Base-by-base conservation (phyloP, 2,888 invertebrate species). In the Sminthurides aquaticus region DNA sequence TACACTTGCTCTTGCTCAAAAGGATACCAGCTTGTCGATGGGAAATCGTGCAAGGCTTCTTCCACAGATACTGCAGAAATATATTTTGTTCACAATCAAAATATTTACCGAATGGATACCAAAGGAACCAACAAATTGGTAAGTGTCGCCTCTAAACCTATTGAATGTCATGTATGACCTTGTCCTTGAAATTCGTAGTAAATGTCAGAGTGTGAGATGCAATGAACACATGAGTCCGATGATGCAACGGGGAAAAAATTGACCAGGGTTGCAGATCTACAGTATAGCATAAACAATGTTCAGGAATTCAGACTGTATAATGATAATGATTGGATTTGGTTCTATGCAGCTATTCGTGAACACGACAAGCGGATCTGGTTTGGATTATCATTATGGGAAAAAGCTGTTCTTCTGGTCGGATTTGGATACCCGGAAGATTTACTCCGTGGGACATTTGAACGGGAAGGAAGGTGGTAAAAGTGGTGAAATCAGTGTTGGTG, bases 391-490 rank as follows among this genome's bases (percentile, higher is more conserved):
- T 76, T 89, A 86, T 77, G 81, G 84, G 29, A 83, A 84, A 70
- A 89, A 90, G 75, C 78, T 88, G 64, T 80, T 95, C 1, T 92
- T 89, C 79, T 94, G 92, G 92, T 91, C 92, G 8, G 94, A 95
- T 78, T 83, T 86, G 1, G 92, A 91, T 78, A 91, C 91, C 0
- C 84, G 76, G 49, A 77, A 73, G 59, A 69, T 73, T 15, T 71
- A 72, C 48, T 68, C 68, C 1, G 64, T 70, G 0, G 69, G 67
- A 24, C 59, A 64, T 28, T 55, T 71, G 54, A 63, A 65, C 22
- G 27, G 55, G 22, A 52, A 52, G 20, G 52, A 22, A 5, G 59
- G 34, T 24, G 57, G 57, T 24, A 65, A 49, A 25, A 63, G 49
- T 29, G 55, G 24, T n/a, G 67, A 66, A 22, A 62, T 57, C 28